Evolutionary conservation across 2,888 invertebrate genomes (phyloP), one percentile per base, ranked within the genome.

Genomic region (Polietes domitor): DNA sequence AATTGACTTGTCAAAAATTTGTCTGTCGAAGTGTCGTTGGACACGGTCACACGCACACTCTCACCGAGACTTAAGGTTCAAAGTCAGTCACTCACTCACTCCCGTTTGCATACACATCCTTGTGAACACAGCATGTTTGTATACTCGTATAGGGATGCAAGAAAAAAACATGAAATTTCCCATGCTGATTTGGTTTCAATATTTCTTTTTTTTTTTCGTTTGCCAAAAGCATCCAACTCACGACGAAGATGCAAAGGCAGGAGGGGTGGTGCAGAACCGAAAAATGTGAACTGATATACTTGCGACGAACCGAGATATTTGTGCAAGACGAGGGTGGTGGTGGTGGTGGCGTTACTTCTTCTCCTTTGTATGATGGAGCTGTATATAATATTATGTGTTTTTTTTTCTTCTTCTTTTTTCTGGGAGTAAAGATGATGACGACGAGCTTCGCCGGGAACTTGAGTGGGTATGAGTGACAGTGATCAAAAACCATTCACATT

Each of bases 131-230:
- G 37, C 4, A 37, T 7, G 37, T n/a, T n/a, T n/a, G n/a, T n/a
- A n/a, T n/a, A n/a, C n/a, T n/a, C n/a, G n/a, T 12, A 37, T 12
- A 37, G 12, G 37, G 12, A 37, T 37, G 37, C 37, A 71, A 80
- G n/a, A 72, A 75, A 65, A 43, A 68, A 61, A n/a, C 5, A 28
- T 17, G 72, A 80, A 83, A 83, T 80, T 78, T 84, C 84, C 84
- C 84, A 78, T 78, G 84, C 50, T 84, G 84, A 81, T 81, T 81
- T 76, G 76, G 84, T 80, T 78, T 81, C 72, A 81, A 70, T 77
- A 74, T 77, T 65, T 65, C 70, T 79, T 37, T 7, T 37, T 77
- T 50, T 77, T 65, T 65, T 77, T 76, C n/a, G n/a, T n/a, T 73
- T 50, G 73, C 21, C 17, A 61, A 53, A 53, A 65, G 19, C 55